Conservation (phyloP, 2,888 invertebrate genomes). For the Chymomyza fuscimana region DNA sequence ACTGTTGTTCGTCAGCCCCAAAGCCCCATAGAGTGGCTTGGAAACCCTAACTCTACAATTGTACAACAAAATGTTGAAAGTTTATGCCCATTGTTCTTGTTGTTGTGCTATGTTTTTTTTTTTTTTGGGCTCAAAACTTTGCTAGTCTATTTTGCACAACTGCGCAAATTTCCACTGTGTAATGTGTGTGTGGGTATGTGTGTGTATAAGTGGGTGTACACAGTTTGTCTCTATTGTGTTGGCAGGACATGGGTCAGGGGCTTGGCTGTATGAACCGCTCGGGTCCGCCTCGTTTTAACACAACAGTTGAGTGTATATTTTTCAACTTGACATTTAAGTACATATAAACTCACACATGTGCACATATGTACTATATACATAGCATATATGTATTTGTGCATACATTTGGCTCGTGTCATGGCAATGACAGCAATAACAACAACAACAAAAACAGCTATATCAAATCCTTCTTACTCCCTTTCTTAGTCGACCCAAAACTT, state of each 20-base stretch:
- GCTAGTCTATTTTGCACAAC: slow-evolving; percentile 49
- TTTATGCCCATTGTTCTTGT: slow-evolving; percentile 15
- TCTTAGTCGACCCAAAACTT: slow-evolving; percentile 31
- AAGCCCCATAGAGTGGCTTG: background rate
- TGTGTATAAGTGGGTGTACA: slow-evolving; percentile 14
- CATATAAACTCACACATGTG: slow-evolving; percentile 26
- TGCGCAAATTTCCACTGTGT: slow-evolving; percentile 33
- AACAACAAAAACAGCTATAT: slow-evolving; percentile 1
- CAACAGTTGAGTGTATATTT: slow-evolving; percentile 30
- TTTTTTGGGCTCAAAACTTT: slow-evolving; percentile 51
- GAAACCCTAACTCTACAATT: background rate
- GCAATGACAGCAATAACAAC: slow-evolving; percentile 10
- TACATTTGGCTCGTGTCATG: slow-evolving; percentile 1
- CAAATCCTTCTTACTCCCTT: slow-evolving; percentile 17
- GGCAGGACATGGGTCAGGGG: slow-evolving; percentile 43
- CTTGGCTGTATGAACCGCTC: slow-evolving; percentile 34
- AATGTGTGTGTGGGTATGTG: slow-evolving; percentile 2
- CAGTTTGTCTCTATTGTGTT: slow-evolving; percentile 19
- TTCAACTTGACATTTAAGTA: slow-evolving; percentile 49
- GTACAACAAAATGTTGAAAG: slow-evolving; percentile 15
- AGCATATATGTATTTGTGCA: background rate
- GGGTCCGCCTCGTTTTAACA: background rate
- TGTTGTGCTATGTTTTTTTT: slow-evolving; percentile 21
- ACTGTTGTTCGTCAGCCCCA: background rate
- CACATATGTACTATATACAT: slow-evolving; percentile 6